A percentile compares a stretch with the other conserved stretches of the same genome.
Evolutionary conservation across 2,888 invertebrate genomes (phyloP).

Genomic region (Oscheius sp.): DNA sequence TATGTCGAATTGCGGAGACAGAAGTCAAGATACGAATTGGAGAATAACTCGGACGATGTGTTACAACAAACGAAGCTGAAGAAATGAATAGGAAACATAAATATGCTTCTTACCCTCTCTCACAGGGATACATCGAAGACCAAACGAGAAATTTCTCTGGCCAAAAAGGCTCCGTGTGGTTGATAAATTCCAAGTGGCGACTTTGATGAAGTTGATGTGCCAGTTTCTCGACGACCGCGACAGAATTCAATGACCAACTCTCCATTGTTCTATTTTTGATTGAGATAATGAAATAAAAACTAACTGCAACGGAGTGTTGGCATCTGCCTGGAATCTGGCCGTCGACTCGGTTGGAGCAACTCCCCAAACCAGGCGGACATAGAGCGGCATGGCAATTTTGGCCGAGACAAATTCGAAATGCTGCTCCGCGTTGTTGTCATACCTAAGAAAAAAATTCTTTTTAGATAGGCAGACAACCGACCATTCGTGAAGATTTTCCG

Average conservation of each 20-base stretch:
- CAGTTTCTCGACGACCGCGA: constrained; percentile 41
- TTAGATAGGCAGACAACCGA: constrained; percentile 15
- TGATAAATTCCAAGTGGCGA: constrained; percentile 61
- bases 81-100: not conserved
- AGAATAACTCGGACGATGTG: constrained; percentile 46
- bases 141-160: constrained; percentile 68
- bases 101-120: constrained; percentile 41
- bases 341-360: constrained; percentile 51
- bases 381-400: constrained; percentile 67
- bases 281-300: not conserved
- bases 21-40: constrained; percentile 52
- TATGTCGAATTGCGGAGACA: constrained; percentile 66
- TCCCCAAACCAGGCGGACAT: constrained; percentile 68
- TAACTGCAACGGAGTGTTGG: constrained; percentile 45
- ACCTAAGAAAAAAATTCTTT: constrained; percentile 44
- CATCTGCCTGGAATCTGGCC: constrained; percentile 59
- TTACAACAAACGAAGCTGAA: constrained; percentile 56
- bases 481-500: constrained; percentile 68
- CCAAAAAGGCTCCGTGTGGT: constrained; percentile 64
- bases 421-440: constrained; percentile 69
- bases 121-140: constrained; percentile 52
- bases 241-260: constrained; percentile 38
- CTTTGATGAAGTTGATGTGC: constrained; percentile 43
- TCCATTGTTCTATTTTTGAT: constrained; percentile 41
- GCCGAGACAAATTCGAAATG: constrained; percentile 59